These are phyloP conservation scores for Zophobas morio DNA, from an alignment of 1,140 invertebrate species.

Conservation along the genomic window DNA sequence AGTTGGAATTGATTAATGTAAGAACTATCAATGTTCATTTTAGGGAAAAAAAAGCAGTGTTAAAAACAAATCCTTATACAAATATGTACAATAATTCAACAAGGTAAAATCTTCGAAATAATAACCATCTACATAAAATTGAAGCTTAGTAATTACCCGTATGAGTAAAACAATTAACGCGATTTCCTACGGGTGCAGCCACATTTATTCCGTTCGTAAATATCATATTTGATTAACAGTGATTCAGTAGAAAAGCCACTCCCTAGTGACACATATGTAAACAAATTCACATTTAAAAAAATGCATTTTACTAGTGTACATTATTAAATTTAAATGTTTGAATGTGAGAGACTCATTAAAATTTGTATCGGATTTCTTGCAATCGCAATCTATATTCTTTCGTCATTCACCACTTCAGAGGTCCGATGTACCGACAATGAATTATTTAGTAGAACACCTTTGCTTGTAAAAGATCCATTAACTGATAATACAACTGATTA, in stretches of 20 bases:
- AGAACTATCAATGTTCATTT: too few relatives aligned
- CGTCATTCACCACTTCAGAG: neutral
- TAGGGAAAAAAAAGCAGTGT: too few relatives aligned
- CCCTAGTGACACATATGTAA: neutral
- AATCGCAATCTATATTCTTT: neutral
- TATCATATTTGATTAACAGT: slow-evolving; percentile 9
- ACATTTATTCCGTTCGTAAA: slow-evolving; percentile 6
- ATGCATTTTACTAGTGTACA: too few relatives aligned
- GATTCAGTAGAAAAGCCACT: slow-evolving; percentile 12
- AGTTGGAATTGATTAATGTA: too few relatives aligned
- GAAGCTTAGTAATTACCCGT: neutral
- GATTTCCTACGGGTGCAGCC: neutral
- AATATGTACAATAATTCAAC: too few relatives aligned
- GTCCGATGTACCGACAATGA: neutral
- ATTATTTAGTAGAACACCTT: slow-evolving; percentile 22
- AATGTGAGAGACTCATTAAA: neutral
- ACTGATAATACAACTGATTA: neutral
- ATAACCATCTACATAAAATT: neutral
- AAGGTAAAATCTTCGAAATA: too few relatives aligned
- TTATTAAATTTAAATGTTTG: too few relatives aligned
- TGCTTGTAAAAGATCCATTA: slow-evolving; percentile 4
- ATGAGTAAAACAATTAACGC: neutral
- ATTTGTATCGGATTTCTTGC: neutral
- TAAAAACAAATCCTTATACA: too few relatives aligned
- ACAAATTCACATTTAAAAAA: too few relatives aligned